These are phyloP conservation scores for Acipenser oxyrinchus DNA, from an alignment of 2,797 vertebrate genomes.

Conservation along the genomic window DNA sequence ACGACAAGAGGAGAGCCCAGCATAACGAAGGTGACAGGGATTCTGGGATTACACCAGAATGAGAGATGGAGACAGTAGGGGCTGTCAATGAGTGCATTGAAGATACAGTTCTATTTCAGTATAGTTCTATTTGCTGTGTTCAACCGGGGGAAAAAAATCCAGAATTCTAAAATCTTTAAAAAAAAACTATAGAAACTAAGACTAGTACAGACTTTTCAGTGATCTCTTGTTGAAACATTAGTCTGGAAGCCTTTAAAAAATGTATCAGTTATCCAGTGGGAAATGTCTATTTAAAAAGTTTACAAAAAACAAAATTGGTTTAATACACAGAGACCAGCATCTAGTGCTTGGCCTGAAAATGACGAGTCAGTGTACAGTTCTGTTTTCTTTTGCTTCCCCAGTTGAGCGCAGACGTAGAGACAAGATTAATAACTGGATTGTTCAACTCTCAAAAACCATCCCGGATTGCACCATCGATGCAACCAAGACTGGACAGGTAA, in stretches of 20 bases:
- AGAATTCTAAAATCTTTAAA: conserved; percentile 1
- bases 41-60: neutral
- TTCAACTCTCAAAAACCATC: conserved; percentile 88
- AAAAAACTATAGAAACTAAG: neutral
- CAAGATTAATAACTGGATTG: conserved; percentile 96
- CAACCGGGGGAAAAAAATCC: neutral
- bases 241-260: conserved; percentile 50
- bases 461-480: conserved; percentile 84
- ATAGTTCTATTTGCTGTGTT: no score
- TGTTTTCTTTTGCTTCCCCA: conserved; percentile 28
- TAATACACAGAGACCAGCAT: neutral
- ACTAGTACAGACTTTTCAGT: neutral
- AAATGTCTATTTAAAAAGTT: neutral
- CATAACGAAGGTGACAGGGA: conserved; percentile 65
- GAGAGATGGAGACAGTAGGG: conserved; percentile 9
- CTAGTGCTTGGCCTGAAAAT: neutral
- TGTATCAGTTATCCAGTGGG: neutral
- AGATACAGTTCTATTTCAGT: no score
- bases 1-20: conserved; percentile 69
- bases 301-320: neutral
- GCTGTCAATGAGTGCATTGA: no score
- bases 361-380: neutral
- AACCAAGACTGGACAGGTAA: conserved; percentile 85
- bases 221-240: conserved; percentile 43
- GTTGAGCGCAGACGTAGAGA: conserved; percentile 85